Conservation (phyloP, 1,140 invertebrate genomes). For the Heliconius hewitsoni region DNA sequence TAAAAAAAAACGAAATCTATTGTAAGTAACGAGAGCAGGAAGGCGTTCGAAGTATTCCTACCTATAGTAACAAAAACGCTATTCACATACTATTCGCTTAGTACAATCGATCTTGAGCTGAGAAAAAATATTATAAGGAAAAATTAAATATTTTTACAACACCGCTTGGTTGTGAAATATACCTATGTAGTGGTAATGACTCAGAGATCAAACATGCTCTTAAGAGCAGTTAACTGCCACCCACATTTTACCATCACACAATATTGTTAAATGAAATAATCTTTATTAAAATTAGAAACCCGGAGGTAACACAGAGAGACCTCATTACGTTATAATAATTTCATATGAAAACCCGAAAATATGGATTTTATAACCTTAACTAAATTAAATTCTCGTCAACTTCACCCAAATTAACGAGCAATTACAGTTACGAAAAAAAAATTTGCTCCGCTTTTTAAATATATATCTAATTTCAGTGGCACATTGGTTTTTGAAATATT, state of each 20-base stretch:
- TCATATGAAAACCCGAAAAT: constrained; percentile 24
- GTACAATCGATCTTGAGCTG: not conserved
- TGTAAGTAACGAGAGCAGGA: not conserved
- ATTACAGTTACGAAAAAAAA: constrained; percentile 11
- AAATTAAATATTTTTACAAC: too few species aligned
- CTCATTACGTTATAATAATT: constrained; percentile 17
- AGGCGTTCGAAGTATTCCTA: not conserved
- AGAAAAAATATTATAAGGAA: too few species aligned
- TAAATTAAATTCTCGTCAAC: constrained; percentile 18
- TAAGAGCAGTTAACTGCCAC: too few species aligned
- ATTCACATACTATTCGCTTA: not conserved
- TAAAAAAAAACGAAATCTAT: not conserved
- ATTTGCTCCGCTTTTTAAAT: not conserved
- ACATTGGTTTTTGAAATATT: not conserved
- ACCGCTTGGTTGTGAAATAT: too few species aligned
- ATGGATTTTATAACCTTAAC: constrained; percentile 13
- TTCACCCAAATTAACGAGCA: constrained; percentile 19
- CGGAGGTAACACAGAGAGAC: not conserved
- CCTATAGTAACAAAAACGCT: not conserved
- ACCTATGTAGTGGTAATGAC: not conserved
- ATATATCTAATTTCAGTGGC: not conserved
- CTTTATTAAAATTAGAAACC: not conserved
- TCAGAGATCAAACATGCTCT: not conserved
- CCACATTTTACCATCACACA: not conserved
- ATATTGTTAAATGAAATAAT: not conserved